Percentiles rank a stretch among this genome's conserved stretches.
Conservation (phyloP, 2,113 vertebrate genomes). For the Megaleporinus macrocephalus region DNA sequence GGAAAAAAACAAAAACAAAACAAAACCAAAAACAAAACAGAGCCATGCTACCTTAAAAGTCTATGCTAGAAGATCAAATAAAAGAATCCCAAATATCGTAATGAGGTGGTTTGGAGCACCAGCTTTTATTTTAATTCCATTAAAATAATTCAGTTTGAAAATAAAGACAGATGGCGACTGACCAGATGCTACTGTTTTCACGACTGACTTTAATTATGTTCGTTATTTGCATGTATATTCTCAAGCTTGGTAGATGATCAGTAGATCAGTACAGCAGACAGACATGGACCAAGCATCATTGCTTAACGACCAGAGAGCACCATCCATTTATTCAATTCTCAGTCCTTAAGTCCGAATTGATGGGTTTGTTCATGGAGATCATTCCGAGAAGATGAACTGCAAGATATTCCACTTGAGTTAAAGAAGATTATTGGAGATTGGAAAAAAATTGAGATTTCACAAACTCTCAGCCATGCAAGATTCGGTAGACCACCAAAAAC, state of each 20-base stretch:
- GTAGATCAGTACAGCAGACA: background rate
- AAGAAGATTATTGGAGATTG: too few species aligned
- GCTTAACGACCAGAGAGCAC: background rate
- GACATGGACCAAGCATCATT: background rate
- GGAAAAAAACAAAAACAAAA: conserved; percentile 61
- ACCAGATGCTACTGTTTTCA: background rate
- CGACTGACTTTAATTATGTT: background rate
- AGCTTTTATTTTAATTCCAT: conserved; percentile 67
- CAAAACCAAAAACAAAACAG: conserved; percentile 75
- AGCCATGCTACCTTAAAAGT: conserved; percentile 96
- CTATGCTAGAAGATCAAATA: conserved; percentile 86
- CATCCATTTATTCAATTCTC: too few species aligned
- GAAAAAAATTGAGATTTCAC: too few species aligned
- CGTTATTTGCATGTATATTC: background rate
- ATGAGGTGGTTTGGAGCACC: conserved; percentile 65
- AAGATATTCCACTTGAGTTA: too few species aligned
- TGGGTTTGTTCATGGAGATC: too few species aligned
- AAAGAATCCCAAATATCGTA: conserved; percentile 54
- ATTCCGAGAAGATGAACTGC: too few species aligned
- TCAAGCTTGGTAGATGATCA: background rate
- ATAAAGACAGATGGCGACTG: background rate
- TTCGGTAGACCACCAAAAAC: too few species aligned
- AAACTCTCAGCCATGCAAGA: too few species aligned
- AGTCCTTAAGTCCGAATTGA: too few species aligned
- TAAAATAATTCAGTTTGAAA: background rate